Evolutionary conservation across 1,140 invertebrate species (phyloP).

Genomic region (Drosophila lowei): DNA sequence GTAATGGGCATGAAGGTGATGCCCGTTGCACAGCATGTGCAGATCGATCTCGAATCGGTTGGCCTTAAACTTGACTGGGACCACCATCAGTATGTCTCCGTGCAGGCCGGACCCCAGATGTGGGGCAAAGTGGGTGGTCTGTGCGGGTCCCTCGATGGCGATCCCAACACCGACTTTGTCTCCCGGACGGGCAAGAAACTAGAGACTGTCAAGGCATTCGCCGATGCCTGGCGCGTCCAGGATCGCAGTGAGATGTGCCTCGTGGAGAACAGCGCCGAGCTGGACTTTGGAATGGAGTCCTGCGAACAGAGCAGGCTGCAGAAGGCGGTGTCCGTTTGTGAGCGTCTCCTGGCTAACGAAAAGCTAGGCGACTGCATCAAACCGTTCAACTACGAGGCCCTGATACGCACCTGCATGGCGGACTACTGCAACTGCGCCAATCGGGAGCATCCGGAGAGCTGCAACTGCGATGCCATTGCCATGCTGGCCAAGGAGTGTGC

Average conservation of each 20-base stretch:
- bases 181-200: slow-evolving; percentile 84
- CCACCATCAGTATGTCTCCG: slow-evolving; percentile 85
- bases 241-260: slow-evolving; percentile 79
- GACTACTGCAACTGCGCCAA: slow-evolving; percentile 90
- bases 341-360: slow-evolving; percentile 85
- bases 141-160: slow-evolving; percentile 91
- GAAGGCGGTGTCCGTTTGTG: slow-evolving; percentile 87
- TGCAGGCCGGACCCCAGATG: slow-evolving; percentile 87
- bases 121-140: slow-evolving; percentile 92
- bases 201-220: slow-evolving; percentile 74
- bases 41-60: slow-evolving; percentile 87
- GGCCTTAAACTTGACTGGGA: slow-evolving; percentile 92
- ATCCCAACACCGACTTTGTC: slow-evolving; percentile 87
- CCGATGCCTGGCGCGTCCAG: slow-evolving; percentile 86
- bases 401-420: slow-evolving; percentile 87
- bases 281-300: slow-evolving; percentile 63
- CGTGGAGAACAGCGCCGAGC: slow-evolving; percentile 70
- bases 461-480: slow-evolving; percentile 90
- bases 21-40: slow-evolving; percentile 87
- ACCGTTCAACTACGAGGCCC: slow-evolving; percentile 84
- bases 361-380: slow-evolving; percentile 87
- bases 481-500: slow-evolving; percentile 91
- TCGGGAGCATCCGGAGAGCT: slow-evolving; percentile 85
- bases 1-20: slow-evolving; percentile 88
- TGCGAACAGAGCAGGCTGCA: slow-evolving; percentile 75